These are phyloP conservation scores for Melanargia galathea DNA, from an alignment of 2,888 invertebrate genomes.

Conservation along the genomic window DNA sequence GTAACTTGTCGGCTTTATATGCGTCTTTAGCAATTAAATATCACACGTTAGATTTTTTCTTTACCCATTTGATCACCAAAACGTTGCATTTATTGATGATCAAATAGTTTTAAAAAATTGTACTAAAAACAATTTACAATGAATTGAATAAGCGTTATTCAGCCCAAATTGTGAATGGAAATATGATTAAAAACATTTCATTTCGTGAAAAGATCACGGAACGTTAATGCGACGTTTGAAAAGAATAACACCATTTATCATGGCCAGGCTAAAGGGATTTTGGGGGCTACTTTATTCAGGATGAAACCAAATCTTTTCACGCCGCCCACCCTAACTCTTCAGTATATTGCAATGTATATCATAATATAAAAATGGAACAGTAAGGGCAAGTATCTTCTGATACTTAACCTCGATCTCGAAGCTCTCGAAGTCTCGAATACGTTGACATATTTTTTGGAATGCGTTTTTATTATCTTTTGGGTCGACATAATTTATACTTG, in stretches of 20 bases:
- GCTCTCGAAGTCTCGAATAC: not conserved
- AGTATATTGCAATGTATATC: slow-evolving; percentile 54
- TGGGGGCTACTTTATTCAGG: slow-evolving; percentile 61
- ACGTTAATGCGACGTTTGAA: slow-evolving; percentile 65
- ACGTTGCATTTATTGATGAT: too few relatives aligned
- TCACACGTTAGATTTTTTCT: too few relatives aligned
- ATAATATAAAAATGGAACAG: slow-evolving; percentile 42
- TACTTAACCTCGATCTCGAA: slow-evolving; percentile 45
- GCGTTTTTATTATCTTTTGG: not conserved
- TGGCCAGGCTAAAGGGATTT: slow-evolving; percentile 71
- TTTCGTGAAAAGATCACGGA: slow-evolving; percentile 58
- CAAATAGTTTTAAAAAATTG: not conserved
- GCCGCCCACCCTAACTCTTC: slow-evolving; percentile 49
- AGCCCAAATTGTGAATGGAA: slow-evolving; percentile 25
- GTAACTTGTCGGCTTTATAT: too few relatives aligned
- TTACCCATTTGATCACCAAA: too few relatives aligned
- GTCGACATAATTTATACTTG: not conserved
- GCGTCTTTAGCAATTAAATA: too few relatives aligned
- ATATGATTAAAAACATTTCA: slow-evolving; percentile 34
- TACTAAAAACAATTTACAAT: not conserved
- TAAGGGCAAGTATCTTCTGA: slow-evolving; percentile 45
- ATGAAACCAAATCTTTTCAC: slow-evolving; percentile 72
- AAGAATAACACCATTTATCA: slow-evolving; percentile 78
- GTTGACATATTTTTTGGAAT: slow-evolving; percentile 12
- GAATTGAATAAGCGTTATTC: slow-evolving; percentile 2